Conservation (phyloP, 23 tunicate genomes). For the Corella eumyota region DNA sequence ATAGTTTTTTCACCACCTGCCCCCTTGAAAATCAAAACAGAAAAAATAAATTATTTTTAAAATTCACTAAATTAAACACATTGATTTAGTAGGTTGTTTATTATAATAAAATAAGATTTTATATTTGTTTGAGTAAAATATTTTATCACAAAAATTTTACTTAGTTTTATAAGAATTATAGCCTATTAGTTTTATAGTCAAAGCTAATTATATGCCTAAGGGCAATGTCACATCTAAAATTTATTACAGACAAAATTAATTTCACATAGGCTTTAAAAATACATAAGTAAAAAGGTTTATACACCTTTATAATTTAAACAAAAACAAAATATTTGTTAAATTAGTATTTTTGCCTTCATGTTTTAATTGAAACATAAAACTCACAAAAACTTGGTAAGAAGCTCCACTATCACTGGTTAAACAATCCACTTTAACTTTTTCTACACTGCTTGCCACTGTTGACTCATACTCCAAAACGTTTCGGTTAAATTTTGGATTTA, state of each 20-base stretch:
- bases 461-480: conserved; percentile 61
- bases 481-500: conserved; percentile 66
- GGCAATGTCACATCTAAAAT: no score
- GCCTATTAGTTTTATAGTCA: no score
- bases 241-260: no score
- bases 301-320: no score
- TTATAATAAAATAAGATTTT: background rate
- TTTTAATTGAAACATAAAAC: conserved; percentile 19
- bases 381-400: conserved; percentile 85
- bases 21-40: conserved; percentile 51
- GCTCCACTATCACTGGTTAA: conserved; percentile 93
- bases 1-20: conserved; percentile 73
- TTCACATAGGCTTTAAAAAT: no score
- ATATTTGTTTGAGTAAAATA: background rate
- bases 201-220: no score
- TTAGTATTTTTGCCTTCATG: no score
- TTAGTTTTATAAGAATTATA: no score
- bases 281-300: no score
- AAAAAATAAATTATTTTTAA: conserved; percentile 1
- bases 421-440: conserved; percentile 80
- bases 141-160: no score
- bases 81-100: background rate
- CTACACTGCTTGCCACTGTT: conserved; percentile 87
- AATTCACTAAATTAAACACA: background rate
- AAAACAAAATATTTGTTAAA: no score